Base-by-base conservation (phyloP, 2,113 vertebrate genomes). In the Sebastes schlegelii region DNA sequence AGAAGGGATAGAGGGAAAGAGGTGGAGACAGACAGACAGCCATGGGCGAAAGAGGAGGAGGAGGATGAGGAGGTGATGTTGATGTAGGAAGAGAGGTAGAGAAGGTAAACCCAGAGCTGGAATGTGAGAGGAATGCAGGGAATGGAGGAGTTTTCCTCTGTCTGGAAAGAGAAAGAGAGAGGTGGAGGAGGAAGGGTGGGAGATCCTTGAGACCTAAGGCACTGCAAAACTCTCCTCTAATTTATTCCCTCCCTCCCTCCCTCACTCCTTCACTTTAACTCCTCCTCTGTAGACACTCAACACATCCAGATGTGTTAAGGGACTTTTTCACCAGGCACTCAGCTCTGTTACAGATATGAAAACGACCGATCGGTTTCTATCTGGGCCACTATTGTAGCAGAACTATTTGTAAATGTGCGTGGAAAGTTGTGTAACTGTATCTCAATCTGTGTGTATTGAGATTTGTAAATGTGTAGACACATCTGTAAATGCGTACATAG, bases 61-160 rank as follows among this genome's bases (percentile, higher is more conserved):
- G 60, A 72, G 42, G 77, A 64, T 63, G 77, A 83, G 64, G 66
- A 75, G 87, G 67, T 86, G 88, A 91, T 89, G 88, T 86, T 91
- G 82, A 87, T 89, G 74, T 79, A 86, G 82, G 77, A 40, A 63
- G 73, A 90, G 81, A 80, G 87, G 79, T 66, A 82, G 83, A 77
- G 84, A 71, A 88, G 90, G 89, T 92, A 82, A 91, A 92, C 86
- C 90, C 79, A 49, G 92, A 90, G 80, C 90, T 73, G 91, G 93
- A 94, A 94, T 94, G 91, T 89, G 81, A 81, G 82, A 89, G 93
- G 95, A 95, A 95, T 95, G 93, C 83, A 75, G 92, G 86, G 95
- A 93, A 95, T 94, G 93, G 87, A 87, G 86, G 89, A 91, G 92
- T 91, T 94, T 91, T 92, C 91, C 91, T 94, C 86, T 89, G 85